Evolutionary conservation across 2,888 invertebrate genomes (phyloP).

Genomic region (Hoplodrina ambigua): DNA sequence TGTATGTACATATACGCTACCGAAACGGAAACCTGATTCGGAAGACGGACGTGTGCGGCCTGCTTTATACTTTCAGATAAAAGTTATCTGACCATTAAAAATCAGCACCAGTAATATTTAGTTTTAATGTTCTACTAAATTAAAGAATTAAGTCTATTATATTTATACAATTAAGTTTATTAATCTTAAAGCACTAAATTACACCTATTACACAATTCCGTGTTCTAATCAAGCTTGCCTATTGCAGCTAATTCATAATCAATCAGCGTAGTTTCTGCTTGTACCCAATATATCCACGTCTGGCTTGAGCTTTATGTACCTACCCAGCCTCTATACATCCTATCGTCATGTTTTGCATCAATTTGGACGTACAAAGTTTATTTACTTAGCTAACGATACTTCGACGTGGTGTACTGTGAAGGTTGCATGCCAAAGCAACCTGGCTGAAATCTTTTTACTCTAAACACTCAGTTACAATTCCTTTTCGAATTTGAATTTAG

Average conservation of each 20-base stretch:
- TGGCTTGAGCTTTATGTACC: slow-evolving; percentile 10
- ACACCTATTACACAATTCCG: not conserved
- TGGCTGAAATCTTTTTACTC: too few relatives aligned
- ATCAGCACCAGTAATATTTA: too few relatives aligned
- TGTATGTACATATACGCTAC: too few relatives aligned
- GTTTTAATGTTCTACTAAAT: not conserved
- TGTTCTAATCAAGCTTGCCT: slow-evolving; percentile 23
- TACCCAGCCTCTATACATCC: slow-evolving; percentile 1
- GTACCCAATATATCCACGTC: slow-evolving; percentile 48
- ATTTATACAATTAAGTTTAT: too few relatives aligned
- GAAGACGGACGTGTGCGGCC: too few relatives aligned
- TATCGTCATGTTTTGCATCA: not conserved
- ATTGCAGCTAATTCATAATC: slow-evolving; percentile 48
- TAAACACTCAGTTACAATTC: too few relatives aligned
- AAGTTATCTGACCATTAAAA: too few relatives aligned
- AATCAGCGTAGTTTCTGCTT: slow-evolving; percentile 40
- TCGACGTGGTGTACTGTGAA: not conserved
- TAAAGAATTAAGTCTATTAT: too few relatives aligned
- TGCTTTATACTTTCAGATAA: too few relatives aligned
- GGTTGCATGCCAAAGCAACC: too few relatives aligned
- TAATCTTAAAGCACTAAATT: not conserved
- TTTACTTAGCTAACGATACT: not conserved
- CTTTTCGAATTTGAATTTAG: too few relatives aligned
- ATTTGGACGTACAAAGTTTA: not conserved
- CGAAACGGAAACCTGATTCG: too few relatives aligned